Evolutionary conservation across 2,797 vertebrate species (phyloP), one percentile per base, ranked within the genome.

Genomic region (Argya squamiceps): DNA sequence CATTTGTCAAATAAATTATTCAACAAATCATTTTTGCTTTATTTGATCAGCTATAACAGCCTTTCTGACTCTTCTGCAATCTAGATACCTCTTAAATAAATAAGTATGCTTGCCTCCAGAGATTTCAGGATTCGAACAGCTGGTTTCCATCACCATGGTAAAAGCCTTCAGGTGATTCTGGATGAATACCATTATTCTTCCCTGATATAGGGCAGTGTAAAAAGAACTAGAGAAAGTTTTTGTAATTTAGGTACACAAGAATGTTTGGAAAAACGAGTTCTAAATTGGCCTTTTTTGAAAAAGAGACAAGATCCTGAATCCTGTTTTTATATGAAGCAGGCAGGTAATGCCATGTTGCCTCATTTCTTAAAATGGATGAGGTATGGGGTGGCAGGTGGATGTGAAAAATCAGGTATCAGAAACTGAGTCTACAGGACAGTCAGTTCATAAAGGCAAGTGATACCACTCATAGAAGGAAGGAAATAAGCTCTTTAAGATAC

Each of bases 1-100:
- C 90, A 91, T 92, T 96, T 95, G 93, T 95, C 85, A 95, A 95
- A 95, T 96, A 94, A 96, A 97, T 96, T 96, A 96, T 96, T 97
- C 83, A 97, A 77, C 80, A 93, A 95, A 95, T 96, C 65, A 94
- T 94, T 96, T 96, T 90, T 0, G 0, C 74, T 95, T 84, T 96
- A 93, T 97, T 96, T 95, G 89, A 95, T 94, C 83, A 90, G 74
- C 52, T 87, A 76, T 92, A 96, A 94, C 67, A 90, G 88, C 67
- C 73, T 92, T 84, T 87, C 85, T 94, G 74, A 82, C 80, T 95
- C 80, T 94, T 93, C 85, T 84, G 77, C 41, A 90, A 90, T 92
- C 89, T 87, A 79, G 77, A 94, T 82, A 71, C 39, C 67, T 93
- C 88, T 93, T 96, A 95, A 97, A 97, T 96, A 97, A 96, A 64